Conservation (phyloP, 2,113 vertebrate genomes). For the Trinectes maculatus region DNA sequence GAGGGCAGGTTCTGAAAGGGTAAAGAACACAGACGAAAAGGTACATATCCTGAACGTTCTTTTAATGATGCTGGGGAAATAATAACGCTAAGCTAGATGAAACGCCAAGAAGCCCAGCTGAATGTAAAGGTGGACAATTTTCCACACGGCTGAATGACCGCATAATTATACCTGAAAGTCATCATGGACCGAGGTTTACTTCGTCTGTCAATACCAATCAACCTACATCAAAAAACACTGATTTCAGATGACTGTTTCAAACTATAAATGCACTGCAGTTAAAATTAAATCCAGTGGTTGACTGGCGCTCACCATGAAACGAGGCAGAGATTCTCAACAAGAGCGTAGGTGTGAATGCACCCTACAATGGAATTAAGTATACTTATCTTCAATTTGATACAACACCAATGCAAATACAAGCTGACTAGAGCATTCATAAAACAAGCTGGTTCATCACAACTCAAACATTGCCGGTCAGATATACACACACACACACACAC, state of each 20-base stretch:
- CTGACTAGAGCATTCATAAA: no score
- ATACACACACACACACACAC: no score
- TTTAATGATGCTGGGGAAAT: neutral
- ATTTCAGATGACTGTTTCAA: neutral
- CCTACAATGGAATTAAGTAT: no score
- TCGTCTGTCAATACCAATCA: neutral
- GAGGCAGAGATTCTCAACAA: no score
- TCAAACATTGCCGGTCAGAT: no score
- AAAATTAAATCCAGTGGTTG: no score
- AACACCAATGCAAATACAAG: no score
- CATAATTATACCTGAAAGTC: neutral
- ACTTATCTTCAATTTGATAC: no score
- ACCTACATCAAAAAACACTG: neutral
- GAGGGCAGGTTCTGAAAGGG: neutral
- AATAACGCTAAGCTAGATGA: neutral
- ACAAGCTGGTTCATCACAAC: no score
- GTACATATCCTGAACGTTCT: neutral
- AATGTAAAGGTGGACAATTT: neutral
- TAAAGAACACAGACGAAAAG: constrained; percentile 1
- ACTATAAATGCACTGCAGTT: no score
- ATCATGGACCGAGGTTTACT: neutral
- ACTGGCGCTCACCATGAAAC: no score
- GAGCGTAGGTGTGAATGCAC: no score
- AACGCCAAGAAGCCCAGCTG: neutral
- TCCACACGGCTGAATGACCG: neutral